A percentile compares a stretch with the other conserved stretches of the same genome.
These are phyloP conservation scores for Panopea generosa DNA, from an alignment of 2,888 invertebrate genomes.

Conservation along the genomic window DNA sequence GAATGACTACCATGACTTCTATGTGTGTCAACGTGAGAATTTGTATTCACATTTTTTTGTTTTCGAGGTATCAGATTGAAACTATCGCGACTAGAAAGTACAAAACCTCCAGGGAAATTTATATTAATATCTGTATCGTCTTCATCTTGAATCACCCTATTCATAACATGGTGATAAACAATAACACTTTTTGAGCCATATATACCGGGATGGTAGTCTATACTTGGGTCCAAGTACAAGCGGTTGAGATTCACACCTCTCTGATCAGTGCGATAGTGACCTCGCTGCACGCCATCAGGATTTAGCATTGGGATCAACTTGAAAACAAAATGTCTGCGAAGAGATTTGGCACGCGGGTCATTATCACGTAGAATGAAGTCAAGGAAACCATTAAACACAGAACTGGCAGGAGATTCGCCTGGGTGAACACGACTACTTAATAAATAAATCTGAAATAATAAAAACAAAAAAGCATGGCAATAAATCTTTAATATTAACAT, in stretches of 20 bases:
- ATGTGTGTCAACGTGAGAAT: conserved; percentile 16
- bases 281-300: conserved; percentile 95
- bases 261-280: conserved; percentile 92
- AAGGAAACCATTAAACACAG: conserved; percentile 95
- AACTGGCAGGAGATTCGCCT: conserved; percentile 96
- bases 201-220: conserved; percentile 92
- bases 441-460: conserved; percentile 89
- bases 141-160: conserved; percentile 67
- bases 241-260: conserved; percentile 95
- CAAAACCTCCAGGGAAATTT: conserved; percentile 71
- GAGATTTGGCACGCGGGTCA: conserved; percentile 90
- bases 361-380: conserved; percentile 90
- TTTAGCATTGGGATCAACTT: conserved; percentile 96
- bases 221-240: conserved; percentile 92
- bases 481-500: too few relatives aligned
- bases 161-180: conserved; percentile 85
- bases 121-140: conserved; percentile 66
- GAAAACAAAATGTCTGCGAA: conserved; percentile 91
- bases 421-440: conserved; percentile 96
- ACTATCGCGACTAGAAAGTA: conserved; percentile 54
- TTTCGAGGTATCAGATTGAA: conserved; percentile 25
- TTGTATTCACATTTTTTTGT: neutral
- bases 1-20: conserved; percentile 16
- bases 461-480: neutral
- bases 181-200: conserved; percentile 92